phyloP scores from a whole-genome alignment of 2,797 vertebrate genomes.

The Coregonus ussuriensis region DNA sequence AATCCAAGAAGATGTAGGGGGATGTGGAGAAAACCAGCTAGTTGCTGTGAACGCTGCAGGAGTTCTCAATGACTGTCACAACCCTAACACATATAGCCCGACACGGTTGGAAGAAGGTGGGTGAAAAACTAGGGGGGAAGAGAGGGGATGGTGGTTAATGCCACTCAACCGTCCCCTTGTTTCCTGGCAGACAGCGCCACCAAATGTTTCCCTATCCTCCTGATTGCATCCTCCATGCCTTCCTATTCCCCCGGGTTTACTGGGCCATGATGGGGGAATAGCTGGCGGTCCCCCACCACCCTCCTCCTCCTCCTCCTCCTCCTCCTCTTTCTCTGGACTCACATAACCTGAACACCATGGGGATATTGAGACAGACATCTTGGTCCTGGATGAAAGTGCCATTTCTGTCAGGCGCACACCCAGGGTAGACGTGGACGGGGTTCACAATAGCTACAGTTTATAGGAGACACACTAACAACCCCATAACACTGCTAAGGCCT shows the following conservation, averaged over 20 bases:
- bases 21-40: conserved; percentile 45
- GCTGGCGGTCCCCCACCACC: conserved; percentile 30
- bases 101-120: neutral
- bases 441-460: conserved; percentile 65
- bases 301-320: too few species aligned
- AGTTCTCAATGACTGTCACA: conserved; percentile 38
- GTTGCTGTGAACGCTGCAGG: conserved; percentile 31
- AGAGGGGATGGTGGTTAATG: conserved; percentile 25
- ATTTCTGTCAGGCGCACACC: conserved; percentile 52
- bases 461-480: conserved; percentile 54
- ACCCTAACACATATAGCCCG: conserved; percentile 53
- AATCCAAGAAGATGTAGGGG: neutral
- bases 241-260: conserved; percentile 50
- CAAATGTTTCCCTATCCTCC: conserved; percentile 41
- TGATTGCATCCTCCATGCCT: conserved; percentile 46
- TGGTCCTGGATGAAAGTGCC: conserved; percentile 68
- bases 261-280: conserved; percentile 28
- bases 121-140: neutral
- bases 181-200: conserved; percentile 39
- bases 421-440: conserved; percentile 68
- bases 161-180: conserved; percentile 56
- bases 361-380: conserved; percentile 67
- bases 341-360: conserved; percentile 53
- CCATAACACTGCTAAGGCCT: conserved; percentile 54
- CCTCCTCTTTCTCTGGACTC: conserved; percentile 32